Conservation (phyloP, 2,888 invertebrate genomes). For the Drosophila aldrichi region DNA sequence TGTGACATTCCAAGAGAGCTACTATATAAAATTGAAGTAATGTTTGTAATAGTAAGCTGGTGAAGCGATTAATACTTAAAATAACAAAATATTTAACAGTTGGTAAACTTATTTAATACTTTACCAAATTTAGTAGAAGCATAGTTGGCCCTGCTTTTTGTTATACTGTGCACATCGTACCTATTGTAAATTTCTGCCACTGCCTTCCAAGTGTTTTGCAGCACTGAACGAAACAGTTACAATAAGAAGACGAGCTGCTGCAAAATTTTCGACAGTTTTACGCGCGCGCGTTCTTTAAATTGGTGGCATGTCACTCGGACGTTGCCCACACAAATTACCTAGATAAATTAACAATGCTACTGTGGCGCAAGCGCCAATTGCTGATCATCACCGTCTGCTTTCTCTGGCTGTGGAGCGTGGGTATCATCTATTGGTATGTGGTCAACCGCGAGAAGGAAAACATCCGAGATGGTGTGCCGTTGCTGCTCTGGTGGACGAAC, state of each 20-base stretch:
- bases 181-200: background rate
- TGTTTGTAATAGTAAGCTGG: too few species aligned
- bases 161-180: background rate
- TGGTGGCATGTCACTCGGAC: background rate
- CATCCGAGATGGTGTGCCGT: background rate
- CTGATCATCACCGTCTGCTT: slow-evolving; percentile 8
- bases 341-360: slow-evolving; percentile 28
- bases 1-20: too few species aligned
- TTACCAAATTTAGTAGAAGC: background rate
- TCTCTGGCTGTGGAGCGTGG: slow-evolving; percentile 46
- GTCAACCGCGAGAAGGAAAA: background rate
- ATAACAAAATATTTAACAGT: background rate
- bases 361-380: slow-evolving; percentile 38
- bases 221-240: slow-evolving; percentile 33
- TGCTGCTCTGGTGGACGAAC: slow-evolving; percentile 67
- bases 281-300: slow-evolving; percentile 47
- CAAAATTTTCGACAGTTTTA: slow-evolving; percentile 8
- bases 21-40: too few species aligned
- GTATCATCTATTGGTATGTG: slow-evolving; percentile 25
- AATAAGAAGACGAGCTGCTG: background rate
- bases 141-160: background rate
- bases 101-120: too few species aligned
- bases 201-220: slow-evolving; percentile 15
- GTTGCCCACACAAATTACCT: background rate
- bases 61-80: background rate